Conservation (phyloP, 1,140 invertebrate species). For the Mactra quadrangularis region DNA sequence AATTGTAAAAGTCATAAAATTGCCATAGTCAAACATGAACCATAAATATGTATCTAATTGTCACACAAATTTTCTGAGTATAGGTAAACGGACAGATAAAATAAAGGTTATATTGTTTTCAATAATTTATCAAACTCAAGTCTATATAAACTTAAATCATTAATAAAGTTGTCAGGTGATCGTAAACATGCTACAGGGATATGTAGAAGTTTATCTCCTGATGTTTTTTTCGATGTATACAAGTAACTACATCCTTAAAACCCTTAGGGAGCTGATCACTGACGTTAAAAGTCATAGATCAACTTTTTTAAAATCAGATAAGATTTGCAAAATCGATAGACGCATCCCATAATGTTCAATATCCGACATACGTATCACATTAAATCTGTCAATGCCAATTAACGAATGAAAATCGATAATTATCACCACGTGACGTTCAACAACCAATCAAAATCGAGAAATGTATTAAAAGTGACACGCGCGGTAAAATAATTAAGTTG, state of each 20-base stretch:
- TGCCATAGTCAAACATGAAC: background rate
- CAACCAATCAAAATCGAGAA: background rate
- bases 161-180: constrained; percentile 54
- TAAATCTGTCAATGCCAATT: constrained; percentile 18
- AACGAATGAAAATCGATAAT: constrained; percentile 16
- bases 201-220: constrained; percentile 26
- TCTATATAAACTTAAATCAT: constrained; percentile 20
- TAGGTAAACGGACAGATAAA: background rate
- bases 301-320: constrained; percentile 15
- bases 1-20: constrained; percentile 21
- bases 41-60: constrained; percentile 32
- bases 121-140: constrained; percentile 18
- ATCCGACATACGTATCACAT: constrained; percentile 26
- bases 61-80: background rate
- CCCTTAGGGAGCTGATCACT: constrained; percentile 14
- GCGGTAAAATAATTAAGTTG: constrained; percentile 5
- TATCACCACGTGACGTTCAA: constrained; percentile 27
- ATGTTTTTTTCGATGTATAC: constrained; percentile 17
- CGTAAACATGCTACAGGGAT: constrained; percentile 26
- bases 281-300: constrained; percentile 24
- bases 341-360: background rate
- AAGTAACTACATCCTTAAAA: constrained; percentile 17
- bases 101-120: background rate
- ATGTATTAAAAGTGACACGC: background rate
- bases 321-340: constrained; percentile 23